Conservation (phyloP, 1,140 invertebrate species). For the Saccostrea cuccullata region DNA sequence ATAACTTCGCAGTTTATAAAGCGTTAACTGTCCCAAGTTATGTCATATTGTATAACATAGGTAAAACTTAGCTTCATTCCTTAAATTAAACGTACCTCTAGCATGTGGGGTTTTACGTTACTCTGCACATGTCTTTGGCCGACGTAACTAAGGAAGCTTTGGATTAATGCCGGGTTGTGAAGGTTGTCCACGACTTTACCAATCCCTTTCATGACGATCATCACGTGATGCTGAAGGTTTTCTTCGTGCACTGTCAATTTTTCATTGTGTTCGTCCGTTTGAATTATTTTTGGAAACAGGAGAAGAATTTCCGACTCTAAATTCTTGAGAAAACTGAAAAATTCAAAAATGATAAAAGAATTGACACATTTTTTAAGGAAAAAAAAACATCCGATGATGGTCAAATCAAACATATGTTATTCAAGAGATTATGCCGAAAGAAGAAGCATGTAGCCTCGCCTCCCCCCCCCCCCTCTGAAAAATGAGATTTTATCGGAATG, state of each 20-base stretch:
- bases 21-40: no score
- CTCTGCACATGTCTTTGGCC: constrained; percentile 36
- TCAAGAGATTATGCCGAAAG: no score
- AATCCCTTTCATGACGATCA: constrained; percentile 44
- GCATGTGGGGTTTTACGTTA: constrained; percentile 35
- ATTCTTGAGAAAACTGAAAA: constrained; percentile 34
- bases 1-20: no score
- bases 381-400: no score
- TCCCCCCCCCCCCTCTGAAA: no score
- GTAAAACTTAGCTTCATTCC: no score
- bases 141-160: constrained; percentile 35
- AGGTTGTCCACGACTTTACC: constrained; percentile 37
- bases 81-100: constrained; percentile 18
- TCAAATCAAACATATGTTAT: no score
- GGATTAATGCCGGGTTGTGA: background rate
- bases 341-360: background rate
- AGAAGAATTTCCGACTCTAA: constrained; percentile 11
- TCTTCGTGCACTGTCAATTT: constrained; percentile 13
- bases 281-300: constrained; percentile 39
- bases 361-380: no score
- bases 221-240: constrained; percentile 40
- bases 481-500: no score
- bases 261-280: background rate
- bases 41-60: no score
- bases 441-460: no score